Conservation (phyloP, 2,888 invertebrate genomes). For the Teinopalpus imperialis region DNA sequence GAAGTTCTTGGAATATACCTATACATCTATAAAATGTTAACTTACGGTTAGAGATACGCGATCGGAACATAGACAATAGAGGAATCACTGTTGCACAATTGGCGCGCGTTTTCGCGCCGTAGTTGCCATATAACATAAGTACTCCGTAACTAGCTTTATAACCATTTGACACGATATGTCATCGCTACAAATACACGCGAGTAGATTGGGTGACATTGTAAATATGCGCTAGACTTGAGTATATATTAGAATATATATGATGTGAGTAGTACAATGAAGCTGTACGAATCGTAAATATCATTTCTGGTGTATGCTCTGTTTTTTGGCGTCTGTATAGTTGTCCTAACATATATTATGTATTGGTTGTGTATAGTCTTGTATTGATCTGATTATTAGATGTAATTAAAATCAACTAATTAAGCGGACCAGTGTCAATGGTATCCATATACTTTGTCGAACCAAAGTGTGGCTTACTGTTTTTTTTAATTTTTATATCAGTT, state of each 20-base stretch:
- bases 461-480: conserved; percentile 50
- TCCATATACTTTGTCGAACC: conserved; percentile 48
- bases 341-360: conserved; percentile 36
- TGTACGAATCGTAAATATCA: background rate
- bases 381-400: conserved; percentile 54
- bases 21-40: no score
- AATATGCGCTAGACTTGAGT: conserved; percentile 33
- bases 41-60: no score
- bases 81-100: conserved; percentile 62
- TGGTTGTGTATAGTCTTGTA: conserved; percentile 57
- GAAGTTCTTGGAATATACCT: no score
- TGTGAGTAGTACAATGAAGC: no score
- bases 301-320: background rate
- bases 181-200: conserved; percentile 22
- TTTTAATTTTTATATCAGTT: conserved; percentile 13
- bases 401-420: conserved; percentile 26
- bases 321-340: conserved; percentile 8
- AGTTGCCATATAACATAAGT: conserved; percentile 66
- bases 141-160: conserved; percentile 38
- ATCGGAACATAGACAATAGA: no score
- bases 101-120: conserved; percentile 52
- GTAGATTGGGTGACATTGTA: conserved; percentile 54
- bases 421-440: conserved; percentile 37
- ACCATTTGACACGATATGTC: conserved; percentile 33
- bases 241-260: conserved; percentile 8